phyloP scores from a whole-genome alignment of 2,797 vertebrate genomes.

The Gouania willdenowi region DNA sequence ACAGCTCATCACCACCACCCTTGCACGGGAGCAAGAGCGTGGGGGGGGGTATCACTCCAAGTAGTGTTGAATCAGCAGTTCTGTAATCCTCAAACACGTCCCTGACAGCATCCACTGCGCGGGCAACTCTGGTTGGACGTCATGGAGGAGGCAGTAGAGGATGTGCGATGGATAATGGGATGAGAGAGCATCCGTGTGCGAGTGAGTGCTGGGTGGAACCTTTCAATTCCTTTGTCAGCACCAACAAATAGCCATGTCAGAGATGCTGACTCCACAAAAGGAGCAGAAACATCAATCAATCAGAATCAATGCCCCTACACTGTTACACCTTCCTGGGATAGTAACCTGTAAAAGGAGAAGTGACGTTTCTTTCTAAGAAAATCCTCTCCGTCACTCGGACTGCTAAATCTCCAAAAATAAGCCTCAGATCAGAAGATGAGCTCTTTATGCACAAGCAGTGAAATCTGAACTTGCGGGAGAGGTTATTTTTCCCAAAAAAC shows the following conservation, averaged over 20 bases:
- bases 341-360: not conserved
- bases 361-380: slow-evolving; percentile 22
- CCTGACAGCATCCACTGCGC: slow-evolving; percentile 16
- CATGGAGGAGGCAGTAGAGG: not conserved
- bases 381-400: slow-evolving; percentile 44
- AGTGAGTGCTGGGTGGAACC: slow-evolving; percentile 6
- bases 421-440: slow-evolving; percentile 31
- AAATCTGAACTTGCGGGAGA: slow-evolving; percentile 20
- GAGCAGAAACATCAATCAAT: slow-evolving; percentile 30
- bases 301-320: slow-evolving; percentile 45
- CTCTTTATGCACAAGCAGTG: slow-evolving; percentile 17
- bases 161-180: slow-evolving; percentile 15
- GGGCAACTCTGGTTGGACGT: slow-evolving; percentile 4
- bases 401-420: slow-evolving; percentile 32
- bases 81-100: slow-evolving; percentile 5
- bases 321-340: slow-evolving; percentile 49
- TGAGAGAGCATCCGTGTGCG: not conserved
- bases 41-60: slow-evolving; percentile 11
- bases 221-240: slow-evolving; percentile 30
- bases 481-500: slow-evolving; percentile 35
- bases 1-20: slow-evolving; percentile 28
- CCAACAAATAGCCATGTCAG: slow-evolving; percentile 24
- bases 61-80: slow-evolving; percentile 42
- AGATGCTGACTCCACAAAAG: slow-evolving; percentile 49
- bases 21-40: not conserved